Conservation (phyloP, 2,888 invertebrate species). For the Crocallis elinguaria region DNA sequence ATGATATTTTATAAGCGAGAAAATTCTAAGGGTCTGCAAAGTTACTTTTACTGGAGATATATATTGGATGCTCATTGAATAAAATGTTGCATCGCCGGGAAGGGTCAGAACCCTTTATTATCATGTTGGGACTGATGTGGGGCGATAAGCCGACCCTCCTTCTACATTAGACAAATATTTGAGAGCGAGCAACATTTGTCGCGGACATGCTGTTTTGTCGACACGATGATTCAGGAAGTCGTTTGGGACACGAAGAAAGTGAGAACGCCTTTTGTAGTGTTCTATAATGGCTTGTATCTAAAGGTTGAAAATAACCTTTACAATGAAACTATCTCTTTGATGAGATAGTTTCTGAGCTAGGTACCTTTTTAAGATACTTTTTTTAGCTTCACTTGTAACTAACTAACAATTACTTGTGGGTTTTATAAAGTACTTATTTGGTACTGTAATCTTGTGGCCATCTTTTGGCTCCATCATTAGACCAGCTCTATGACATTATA, state of each 20-base stretch:
- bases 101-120: slow-evolving; percentile 61
- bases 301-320: no score
- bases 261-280: not conserved
- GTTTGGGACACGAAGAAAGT: slow-evolving; percentile 1
- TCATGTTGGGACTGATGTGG: slow-evolving; percentile 62
- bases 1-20: slow-evolving; percentile 15
- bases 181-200: slow-evolving; percentile 41
- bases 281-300: no score
- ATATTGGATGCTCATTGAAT: slow-evolving; percentile 71
- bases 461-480: no score
- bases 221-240: slow-evolving; percentile 32
- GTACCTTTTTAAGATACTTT: no score
- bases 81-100: slow-evolving; percentile 57
- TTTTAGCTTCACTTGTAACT: no score
- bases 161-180: slow-evolving; percentile 54
- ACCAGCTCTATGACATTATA: no score
- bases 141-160: slow-evolving; percentile 49
- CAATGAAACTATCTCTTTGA: no score
- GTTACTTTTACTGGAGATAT: slow-evolving; percentile 43
- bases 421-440: no score
- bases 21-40: slow-evolving; percentile 32
- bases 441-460: no score
- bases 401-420: no score
- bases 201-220: slow-evolving; percentile 32
- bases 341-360: no score